Evolutionary conservation across 2,888 invertebrate species (phyloP).

Genomic region (Melipona bicolor): DNA sequence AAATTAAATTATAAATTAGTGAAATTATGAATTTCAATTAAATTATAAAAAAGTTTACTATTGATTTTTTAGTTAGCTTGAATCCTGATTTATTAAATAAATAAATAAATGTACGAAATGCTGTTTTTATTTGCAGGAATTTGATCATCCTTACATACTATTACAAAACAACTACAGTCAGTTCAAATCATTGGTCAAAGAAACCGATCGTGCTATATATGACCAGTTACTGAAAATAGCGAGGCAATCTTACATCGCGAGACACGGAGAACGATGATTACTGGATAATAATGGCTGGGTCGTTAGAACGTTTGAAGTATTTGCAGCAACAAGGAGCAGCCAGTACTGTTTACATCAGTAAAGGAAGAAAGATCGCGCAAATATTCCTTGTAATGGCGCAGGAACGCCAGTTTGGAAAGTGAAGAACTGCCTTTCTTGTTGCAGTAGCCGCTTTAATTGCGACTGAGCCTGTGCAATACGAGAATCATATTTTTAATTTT

Average conservation of each 20-base stretch:
- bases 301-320: constrained; percentile 78
- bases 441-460: neutral
- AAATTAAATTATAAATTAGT: too few relatives aligned
- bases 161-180: constrained; percentile 86
- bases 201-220: constrained; percentile 87
- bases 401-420: too few relatives aligned
- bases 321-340: constrained; percentile 77
- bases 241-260: constrained; percentile 82
- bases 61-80: neutral
- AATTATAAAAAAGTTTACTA: neutral
- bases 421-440: neutral
- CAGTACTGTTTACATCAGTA: constrained; percentile 85
- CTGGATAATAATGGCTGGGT: constrained; percentile 67
- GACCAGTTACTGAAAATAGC: constrained; percentile 85
- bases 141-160: constrained; percentile 87
- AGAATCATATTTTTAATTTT: neutral
- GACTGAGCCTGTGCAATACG: neutral
- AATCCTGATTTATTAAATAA: neutral
- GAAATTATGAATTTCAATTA: too few relatives aligned
- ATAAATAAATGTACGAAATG: neutral
- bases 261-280: constrained; percentile 66
- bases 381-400: neutral
- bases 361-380: constrained; percentile 86
- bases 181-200: constrained; percentile 86
- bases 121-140: constrained; percentile 84